These are phyloP conservation scores for Parus major DNA, from an alignment of 2,113 vertebrate species.

Conservation along the genomic window DNA sequence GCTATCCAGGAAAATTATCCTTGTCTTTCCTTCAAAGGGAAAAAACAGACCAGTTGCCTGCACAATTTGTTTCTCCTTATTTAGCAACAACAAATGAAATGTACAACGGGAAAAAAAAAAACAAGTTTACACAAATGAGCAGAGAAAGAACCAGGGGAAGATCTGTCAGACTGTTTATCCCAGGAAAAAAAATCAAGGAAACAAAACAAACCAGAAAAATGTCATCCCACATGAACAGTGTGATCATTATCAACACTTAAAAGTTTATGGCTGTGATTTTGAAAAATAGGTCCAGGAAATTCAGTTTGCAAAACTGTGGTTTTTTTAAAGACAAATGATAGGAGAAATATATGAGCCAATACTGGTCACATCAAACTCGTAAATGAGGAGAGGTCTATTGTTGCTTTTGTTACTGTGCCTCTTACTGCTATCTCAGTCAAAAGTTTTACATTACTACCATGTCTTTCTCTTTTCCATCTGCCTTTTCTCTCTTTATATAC, in stretches of 20 bases:
- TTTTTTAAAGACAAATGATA: not conserved
- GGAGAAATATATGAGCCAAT: not conserved
- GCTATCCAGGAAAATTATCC: not conserved
- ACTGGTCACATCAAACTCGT: not conserved
- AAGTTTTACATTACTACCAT: not conserved
- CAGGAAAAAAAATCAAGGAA: not conserved
- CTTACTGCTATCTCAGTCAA: not conserved
- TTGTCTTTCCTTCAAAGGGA: not conserved
- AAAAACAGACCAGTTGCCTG: not conserved
- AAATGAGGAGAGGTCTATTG: not conserved
- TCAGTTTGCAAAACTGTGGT: not conserved
- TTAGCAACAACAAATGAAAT: not conserved
- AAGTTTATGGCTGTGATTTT: not conserved
- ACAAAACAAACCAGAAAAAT: not conserved
- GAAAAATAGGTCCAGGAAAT: not conserved
- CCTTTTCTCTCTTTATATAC: not conserved
- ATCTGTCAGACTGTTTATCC: not conserved
- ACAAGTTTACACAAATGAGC: not conserved
- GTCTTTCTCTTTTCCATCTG: not conserved
- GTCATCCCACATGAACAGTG: accelerated
- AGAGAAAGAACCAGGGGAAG: not conserved
- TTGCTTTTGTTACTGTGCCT: not conserved
- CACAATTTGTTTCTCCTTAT: not conserved
- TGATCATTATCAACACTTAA: not conserved
- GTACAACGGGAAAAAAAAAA: not conserved